phyloP scores from a whole-genome alignment of 2,113 vertebrate genomes.

The Mandrillus leucophaeus region DNA sequence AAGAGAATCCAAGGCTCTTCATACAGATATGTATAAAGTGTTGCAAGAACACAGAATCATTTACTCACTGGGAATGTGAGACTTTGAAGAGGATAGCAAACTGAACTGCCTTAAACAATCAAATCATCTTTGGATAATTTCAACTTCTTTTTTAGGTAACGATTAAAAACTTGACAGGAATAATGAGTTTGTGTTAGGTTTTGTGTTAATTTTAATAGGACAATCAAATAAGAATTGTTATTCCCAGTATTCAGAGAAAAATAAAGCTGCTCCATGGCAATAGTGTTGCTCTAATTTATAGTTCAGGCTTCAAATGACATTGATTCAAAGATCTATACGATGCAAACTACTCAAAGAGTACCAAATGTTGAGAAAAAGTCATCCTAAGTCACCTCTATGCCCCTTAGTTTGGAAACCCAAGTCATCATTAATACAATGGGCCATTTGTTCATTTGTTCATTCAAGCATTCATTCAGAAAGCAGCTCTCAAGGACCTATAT shows the following conservation, averaged over 20 bases:
- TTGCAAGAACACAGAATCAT: not conserved
- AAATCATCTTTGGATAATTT: conserved; percentile 63
- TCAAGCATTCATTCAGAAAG: conserved; percentile 14
- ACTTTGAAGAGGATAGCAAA: not conserved
- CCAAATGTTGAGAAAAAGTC: not conserved
- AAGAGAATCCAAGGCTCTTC: not conserved
- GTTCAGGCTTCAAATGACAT: not conserved
- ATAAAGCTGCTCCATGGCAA: not conserved
- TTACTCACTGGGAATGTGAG: not conserved
- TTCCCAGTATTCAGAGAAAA: conserved; percentile 53
- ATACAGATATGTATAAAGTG: not conserved
- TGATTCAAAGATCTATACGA: not conserved
- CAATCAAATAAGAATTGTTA: conserved; percentile 63
- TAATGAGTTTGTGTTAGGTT: conserved; percentile 70
- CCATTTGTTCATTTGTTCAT: not conserved
- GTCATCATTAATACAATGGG: not conserved
- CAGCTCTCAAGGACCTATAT: not conserved
- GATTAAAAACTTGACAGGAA: conserved; percentile 70
- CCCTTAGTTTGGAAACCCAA: not conserved
- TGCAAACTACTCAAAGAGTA: not conserved
- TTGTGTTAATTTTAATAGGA: conserved; percentile 65
- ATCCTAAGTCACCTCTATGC: not conserved
- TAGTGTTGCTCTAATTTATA: not conserved
- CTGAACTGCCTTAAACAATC: not conserved
- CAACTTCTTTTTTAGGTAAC: conserved; percentile 61